Conservation (phyloP, 1,140 invertebrate species). For the Agrilus planipennis region DNA sequence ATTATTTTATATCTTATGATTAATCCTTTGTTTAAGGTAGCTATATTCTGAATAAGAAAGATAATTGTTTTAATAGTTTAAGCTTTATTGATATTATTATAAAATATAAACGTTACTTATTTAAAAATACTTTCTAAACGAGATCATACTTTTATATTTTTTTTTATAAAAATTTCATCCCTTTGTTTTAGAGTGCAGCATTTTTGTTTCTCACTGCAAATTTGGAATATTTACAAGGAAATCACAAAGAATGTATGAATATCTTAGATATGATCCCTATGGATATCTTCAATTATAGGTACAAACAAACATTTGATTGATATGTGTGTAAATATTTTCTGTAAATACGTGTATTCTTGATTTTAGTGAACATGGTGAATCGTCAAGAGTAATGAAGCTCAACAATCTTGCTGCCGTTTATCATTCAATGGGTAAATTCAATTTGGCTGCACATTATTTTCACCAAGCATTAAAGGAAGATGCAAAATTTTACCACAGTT, state of each 20-base stretch:
- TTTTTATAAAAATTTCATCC: conserved; percentile 12
- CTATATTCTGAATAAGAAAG: too few relatives aligned
- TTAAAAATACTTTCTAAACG: background rate
- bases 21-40: too few relatives aligned
- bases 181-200: conserved; percentile 41
- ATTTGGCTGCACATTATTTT: conserved; percentile 75
- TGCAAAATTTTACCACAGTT: conserved; percentile 30
- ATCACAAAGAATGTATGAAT: conserved; percentile 54
- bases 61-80: too few relatives aligned
- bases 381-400: conserved; percentile 59
- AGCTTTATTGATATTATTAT: too few relatives aligned
- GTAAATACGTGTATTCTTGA: conserved; percentile 7
- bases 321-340: conserved; percentile 1
- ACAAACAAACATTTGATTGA: conserved; percentile 12
- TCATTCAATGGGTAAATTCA: conserved; percentile 75
- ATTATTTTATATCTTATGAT: too few relatives aligned
- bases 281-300: conserved; percentile 39
- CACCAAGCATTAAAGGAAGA: conserved; percentile 75
- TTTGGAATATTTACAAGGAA: conserved; percentile 56
- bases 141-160: background rate
- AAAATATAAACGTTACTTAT: conserved; percentile 1
- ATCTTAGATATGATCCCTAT: conserved; percentile 46
- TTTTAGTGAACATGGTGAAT: conserved; percentile 48
- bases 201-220: conserved; percentile 55
- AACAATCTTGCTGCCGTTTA: conserved; percentile 87